phyloP scores from a whole-genome alignment of 2,113 vertebrate genomes.

The Hemichromis elongatus region DNA sequence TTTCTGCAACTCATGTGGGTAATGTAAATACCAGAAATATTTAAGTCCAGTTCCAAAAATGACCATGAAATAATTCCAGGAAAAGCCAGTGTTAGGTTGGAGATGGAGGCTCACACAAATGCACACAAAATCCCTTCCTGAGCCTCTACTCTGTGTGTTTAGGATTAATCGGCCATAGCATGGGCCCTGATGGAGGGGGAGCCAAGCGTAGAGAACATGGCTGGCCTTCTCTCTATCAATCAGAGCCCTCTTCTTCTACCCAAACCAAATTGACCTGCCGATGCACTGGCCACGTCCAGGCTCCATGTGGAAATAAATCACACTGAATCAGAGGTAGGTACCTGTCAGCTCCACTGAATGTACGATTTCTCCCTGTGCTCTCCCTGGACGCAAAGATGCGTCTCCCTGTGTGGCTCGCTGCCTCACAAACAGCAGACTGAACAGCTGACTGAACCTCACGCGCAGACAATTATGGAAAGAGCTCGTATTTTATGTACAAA shows the following conservation, averaged over 20 bases:
- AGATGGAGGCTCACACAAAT: background rate
- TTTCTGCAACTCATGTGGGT: background rate
- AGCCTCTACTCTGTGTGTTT: background rate
- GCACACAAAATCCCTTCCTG: conserved; percentile 18
- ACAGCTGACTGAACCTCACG: conserved; percentile 6
- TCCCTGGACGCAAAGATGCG: conserved; percentile 1
- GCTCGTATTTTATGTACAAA: background rate
- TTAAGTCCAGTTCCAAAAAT: background rate
- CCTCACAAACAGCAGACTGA: conserved; percentile 15
- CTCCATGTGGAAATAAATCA: conserved; percentile 61
- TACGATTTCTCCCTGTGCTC: conserved; percentile 14
- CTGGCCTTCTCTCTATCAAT: conserved; percentile 51
- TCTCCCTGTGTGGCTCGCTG: background rate
- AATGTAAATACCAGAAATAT: background rate
- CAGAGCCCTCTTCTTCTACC: conserved; percentile 40
- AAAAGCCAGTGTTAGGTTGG: conserved; percentile 35
- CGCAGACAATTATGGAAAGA: background rate
- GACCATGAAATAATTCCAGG: conserved; percentile 12
- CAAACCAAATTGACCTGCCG: conserved; percentile 63
- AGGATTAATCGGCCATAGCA: conserved; percentile 54
- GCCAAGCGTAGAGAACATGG: conserved; percentile 37
- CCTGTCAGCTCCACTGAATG: conserved; percentile 48
- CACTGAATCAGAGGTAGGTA: conserved; percentile 49
- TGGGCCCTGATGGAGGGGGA: conserved; percentile 43
- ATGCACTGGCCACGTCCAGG: conserved; percentile 33